phyloP scores from a whole-genome alignment of 2,888 invertebrate species.

The Apeira syringaria region DNA sequence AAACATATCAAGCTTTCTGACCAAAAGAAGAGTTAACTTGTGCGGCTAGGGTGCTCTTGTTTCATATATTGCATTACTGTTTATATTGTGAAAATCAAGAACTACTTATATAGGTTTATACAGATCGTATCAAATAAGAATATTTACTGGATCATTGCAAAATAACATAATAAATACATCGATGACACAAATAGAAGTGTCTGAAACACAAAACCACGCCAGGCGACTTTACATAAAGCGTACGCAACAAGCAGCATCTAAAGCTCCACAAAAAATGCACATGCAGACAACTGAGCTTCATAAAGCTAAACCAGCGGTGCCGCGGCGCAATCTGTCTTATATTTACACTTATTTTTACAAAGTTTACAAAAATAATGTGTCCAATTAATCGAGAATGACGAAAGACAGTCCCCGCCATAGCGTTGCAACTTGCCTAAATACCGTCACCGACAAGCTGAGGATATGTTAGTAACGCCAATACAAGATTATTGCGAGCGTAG shows the following conservation, averaged over 20 bases:
- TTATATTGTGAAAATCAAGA: no score
- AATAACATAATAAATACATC: slow-evolving; percentile 8
- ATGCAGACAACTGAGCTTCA: slow-evolving; percentile 24
- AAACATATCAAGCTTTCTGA: no score
- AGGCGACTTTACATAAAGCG: slow-evolving; percentile 7
- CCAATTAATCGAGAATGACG: slow-evolving; percentile 29
- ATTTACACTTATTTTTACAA: slow-evolving; percentile 50
- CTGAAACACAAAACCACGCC: slow-evolving; percentile 17
- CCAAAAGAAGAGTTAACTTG: no score
- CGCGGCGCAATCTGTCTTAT: slow-evolving; percentile 51
- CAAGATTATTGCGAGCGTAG: slow-evolving; percentile 59
- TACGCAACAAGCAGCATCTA: no score
- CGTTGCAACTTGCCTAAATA: slow-evolving; percentile 68
- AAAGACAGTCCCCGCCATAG: slow-evolving; percentile 63
- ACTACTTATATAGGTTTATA: no score
- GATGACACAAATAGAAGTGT: slow-evolving; percentile 13
- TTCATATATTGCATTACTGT: neutral
- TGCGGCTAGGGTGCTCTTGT: no score
- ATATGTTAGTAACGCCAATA: slow-evolving; percentile 65
- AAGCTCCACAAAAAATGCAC: no score
- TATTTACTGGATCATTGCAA: slow-evolving; percentile 10
- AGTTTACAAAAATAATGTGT: slow-evolving; percentile 27
- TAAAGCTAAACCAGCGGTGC: slow-evolving; percentile 23
- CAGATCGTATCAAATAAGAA: neutral
- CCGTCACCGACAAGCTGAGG: slow-evolving; percentile 63